phyloP scores from a whole-genome alignment of 2,888 invertebrate genomes.

The Melieria omissa region DNA sequence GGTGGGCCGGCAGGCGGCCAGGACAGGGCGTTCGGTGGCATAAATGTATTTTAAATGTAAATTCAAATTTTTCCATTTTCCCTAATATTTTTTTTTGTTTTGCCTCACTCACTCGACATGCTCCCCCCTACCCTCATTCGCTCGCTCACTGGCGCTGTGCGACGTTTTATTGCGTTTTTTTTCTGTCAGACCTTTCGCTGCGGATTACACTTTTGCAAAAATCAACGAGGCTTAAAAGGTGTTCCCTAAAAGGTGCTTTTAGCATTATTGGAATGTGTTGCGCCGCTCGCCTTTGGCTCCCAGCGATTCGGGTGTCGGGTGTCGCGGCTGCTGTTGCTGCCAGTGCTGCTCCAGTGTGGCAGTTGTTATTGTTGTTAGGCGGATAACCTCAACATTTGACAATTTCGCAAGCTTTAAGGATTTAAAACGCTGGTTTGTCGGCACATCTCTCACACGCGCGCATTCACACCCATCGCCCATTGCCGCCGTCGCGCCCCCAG shows the following conservation, averaged over 20 bases:
- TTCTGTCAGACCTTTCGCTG: conserved; percentile 3
- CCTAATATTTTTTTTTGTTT: no score
- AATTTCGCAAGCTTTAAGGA: conserved; percentile 28
- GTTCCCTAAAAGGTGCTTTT: conserved; percentile 29
- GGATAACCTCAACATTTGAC: conserved; percentile 35
- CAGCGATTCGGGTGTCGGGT: no score
- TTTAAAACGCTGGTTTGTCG: conserved; percentile 20
- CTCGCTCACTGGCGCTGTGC: no score
- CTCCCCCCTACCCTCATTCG: no score
- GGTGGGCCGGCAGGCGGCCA: no score
- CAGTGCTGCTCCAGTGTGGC: not conserved
- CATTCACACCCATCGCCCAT: not conserved
- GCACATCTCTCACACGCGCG: conserved; percentile 6
- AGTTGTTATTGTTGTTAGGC: no score
- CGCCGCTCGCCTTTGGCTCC: not conserved
- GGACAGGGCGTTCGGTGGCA: no score
- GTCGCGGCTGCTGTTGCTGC: not conserved
- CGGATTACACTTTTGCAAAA: conserved; percentile 13
- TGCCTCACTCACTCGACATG: no score
- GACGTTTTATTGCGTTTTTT: no score
- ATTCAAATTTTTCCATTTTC: no score
- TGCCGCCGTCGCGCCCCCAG: no score
- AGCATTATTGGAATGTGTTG: conserved; percentile 29
- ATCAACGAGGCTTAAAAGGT: conserved; percentile 21
- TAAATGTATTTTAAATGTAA: no score